Conservation (phyloP, 2,888 invertebrate genomes). For the Netelia virgata region DNA sequence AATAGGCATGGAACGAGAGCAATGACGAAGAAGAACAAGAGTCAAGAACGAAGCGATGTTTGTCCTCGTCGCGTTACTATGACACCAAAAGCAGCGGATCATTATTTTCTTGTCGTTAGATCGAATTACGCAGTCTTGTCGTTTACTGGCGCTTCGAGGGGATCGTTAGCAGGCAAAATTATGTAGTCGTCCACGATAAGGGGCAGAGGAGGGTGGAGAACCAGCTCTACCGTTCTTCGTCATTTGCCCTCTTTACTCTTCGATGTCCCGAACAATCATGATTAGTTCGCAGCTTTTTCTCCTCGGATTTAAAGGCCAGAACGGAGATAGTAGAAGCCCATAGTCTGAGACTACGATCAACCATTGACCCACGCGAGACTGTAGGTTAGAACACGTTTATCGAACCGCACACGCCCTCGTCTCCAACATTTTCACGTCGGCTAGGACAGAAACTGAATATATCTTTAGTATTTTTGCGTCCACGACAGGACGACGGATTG, state of each 20-base stretch:
- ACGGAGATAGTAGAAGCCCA: not conserved
- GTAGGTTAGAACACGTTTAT: constrained; percentile 73
- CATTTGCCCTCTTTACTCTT: constrained; percentile 27
- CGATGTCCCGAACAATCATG: constrained; percentile 51
- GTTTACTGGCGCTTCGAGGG: constrained; percentile 9
- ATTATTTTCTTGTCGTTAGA: constrained; percentile 54
- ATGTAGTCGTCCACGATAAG: constrained; percentile 53
- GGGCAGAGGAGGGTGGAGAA: constrained; percentile 29
- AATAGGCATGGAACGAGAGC: not conserved
- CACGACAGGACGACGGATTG: not conserved
- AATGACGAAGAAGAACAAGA: not conserved
- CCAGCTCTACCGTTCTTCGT: constrained; percentile 1
- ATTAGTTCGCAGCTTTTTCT: constrained; percentile 48
- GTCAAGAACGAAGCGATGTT: not conserved
- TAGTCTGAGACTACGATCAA: constrained; percentile 66
- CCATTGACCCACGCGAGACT: constrained; percentile 71
- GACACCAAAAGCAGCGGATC: constrained; percentile 6
- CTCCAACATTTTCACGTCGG: not conserved
- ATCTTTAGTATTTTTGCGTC: not conserved
- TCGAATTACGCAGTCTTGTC: constrained; percentile 48
- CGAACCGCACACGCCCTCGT: not conserved
- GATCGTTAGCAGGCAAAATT: constrained; percentile 64
- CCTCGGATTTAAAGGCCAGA: constrained; percentile 3
- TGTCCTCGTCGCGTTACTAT: not conserved
- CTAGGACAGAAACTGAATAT: not conserved